Conservation (phyloP, 2,797 vertebrate genomes). For the Catostomus latipinnis region DNA sequence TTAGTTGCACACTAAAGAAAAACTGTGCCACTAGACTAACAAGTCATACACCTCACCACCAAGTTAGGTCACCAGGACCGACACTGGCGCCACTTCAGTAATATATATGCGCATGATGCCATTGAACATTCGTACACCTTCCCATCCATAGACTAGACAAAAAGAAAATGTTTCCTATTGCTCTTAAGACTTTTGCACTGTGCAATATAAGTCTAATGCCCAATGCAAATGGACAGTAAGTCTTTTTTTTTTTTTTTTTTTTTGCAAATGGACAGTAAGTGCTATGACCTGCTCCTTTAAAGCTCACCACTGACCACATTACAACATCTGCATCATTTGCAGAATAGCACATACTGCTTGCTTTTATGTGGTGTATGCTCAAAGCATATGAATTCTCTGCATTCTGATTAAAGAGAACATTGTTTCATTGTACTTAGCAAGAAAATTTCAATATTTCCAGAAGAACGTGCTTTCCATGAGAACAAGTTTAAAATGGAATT, state of each 20-base stretch:
- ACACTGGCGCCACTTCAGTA: no score
- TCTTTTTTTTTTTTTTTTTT: neutral
- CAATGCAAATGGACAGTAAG: conserved; percentile 56
- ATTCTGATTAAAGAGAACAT: conserved; percentile 46
- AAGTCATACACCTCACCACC: no score
- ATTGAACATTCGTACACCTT: conserved; percentile 32
- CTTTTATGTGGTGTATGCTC: conserved; percentile 51
- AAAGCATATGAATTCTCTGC: conserved; percentile 44
- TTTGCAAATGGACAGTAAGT: conserved; percentile 56
- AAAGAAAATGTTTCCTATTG: conserved; percentile 41
- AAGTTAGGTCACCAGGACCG: no score
- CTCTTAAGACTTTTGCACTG: conserved; percentile 39
- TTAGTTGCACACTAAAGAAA: no score
- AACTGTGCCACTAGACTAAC: no score
- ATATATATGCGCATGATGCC: no score
- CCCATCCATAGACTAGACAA: conserved; percentile 31
- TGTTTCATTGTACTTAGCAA: conserved; percentile 41
- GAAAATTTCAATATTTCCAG: conserved; percentile 37
- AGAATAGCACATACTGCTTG: conserved; percentile 32
- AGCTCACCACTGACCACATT: conserved; percentile 55
- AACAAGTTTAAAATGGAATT: neutral
- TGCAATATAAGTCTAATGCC: conserved; percentile 48
- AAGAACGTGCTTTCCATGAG: neutral
- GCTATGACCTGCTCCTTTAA: conserved; percentile 50
- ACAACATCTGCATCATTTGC: conserved; percentile 53